Percentiles rank a stretch among this genome's conserved stretches.
Conservation (phyloP, 2,797 vertebrate species). For the Thamnophis elegans region DNA sequence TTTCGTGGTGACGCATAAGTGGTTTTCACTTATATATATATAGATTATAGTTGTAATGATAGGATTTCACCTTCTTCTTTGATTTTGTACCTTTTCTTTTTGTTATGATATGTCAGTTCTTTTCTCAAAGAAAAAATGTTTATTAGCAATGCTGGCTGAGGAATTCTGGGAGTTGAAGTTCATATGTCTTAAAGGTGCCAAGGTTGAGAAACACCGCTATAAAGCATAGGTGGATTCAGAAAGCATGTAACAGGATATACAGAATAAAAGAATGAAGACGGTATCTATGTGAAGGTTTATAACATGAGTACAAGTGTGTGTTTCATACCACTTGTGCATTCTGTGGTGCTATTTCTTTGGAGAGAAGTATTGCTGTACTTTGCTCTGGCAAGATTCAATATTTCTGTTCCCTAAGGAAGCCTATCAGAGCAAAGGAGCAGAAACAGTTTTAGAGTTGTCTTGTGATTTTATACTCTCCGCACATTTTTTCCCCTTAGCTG, state of each 20-base stretch:
- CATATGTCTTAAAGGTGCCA: neutral
- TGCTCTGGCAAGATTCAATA: neutral
- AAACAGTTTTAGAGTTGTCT: neutral
- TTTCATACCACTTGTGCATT: neutral
- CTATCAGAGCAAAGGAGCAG: neutral
- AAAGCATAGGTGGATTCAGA: neutral
- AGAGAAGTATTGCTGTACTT: neutral
- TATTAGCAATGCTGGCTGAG: neutral
- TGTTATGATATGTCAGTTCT: neutral
- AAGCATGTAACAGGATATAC: neutral
- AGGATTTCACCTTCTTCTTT: neutral
- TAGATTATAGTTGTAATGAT: neutral
- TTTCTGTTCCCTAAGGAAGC: neutral
- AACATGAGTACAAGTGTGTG: neutral
- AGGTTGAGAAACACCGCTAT: neutral
- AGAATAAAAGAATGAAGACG: neutral
- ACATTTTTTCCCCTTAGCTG: slow-evolving; percentile 70
- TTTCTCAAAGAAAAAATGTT: neutral
- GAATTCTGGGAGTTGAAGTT: too few species aligned
- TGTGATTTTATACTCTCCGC: neutral
- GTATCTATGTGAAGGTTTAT: neutral
- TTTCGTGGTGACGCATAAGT: too few species aligned
- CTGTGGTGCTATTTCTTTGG: neutral
- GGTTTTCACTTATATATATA: too few species aligned
- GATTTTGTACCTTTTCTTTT: neutral